phyloP scores from a whole-genome alignment of 2,888 invertebrate species.

The Macaria notata region DNA sequence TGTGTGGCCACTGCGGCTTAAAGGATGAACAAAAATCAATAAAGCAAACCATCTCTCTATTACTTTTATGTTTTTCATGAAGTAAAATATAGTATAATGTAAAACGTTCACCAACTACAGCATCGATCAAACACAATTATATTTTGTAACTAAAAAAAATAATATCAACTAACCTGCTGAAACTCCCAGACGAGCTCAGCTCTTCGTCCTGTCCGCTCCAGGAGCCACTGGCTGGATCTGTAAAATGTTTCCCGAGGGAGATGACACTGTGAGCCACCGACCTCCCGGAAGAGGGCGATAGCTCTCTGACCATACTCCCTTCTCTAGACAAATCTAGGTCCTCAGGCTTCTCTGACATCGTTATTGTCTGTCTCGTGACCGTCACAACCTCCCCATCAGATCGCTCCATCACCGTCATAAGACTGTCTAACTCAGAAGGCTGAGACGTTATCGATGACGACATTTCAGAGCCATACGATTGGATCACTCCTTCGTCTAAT shows the following conservation, averaged over 20 bases:
- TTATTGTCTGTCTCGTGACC: slow-evolving; percentile 61
- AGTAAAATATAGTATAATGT: too few relatives aligned
- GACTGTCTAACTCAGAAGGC: slow-evolving; percentile 76
- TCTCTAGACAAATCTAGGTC: slow-evolving; percentile 72
- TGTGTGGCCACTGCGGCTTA: too few relatives aligned
- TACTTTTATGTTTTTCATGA: too few relatives aligned
- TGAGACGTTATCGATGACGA: slow-evolving; percentile 78
- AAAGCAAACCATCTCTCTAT: too few relatives aligned
- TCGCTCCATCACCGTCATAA: slow-evolving; percentile 74
- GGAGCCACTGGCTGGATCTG: slow-evolving; percentile 81
- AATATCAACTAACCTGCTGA: slow-evolving; percentile 65
- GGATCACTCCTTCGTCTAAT: slow-evolving; percentile 62
- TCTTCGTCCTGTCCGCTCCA: slow-evolving; percentile 81
- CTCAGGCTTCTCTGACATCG: slow-evolving; percentile 67
- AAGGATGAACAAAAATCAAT: too few relatives aligned
- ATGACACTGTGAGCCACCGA: slow-evolving; percentile 75
- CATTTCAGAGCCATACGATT: slow-evolving; percentile 76
- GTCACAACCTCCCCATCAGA: slow-evolving; percentile 76
- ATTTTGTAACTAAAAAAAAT: too few relatives aligned
- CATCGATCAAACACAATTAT: too few relatives aligned
- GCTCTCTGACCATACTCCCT: slow-evolving; percentile 69
- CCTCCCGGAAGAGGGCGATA: slow-evolving; percentile 78
- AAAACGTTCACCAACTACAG: too few relatives aligned
- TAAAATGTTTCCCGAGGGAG: slow-evolving; percentile 77
- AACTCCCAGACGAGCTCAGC: slow-evolving; percentile 77